Evolutionary conservation across 1,140 invertebrate species (phyloP).

Genomic region (Atta cephalotes): DNA sequence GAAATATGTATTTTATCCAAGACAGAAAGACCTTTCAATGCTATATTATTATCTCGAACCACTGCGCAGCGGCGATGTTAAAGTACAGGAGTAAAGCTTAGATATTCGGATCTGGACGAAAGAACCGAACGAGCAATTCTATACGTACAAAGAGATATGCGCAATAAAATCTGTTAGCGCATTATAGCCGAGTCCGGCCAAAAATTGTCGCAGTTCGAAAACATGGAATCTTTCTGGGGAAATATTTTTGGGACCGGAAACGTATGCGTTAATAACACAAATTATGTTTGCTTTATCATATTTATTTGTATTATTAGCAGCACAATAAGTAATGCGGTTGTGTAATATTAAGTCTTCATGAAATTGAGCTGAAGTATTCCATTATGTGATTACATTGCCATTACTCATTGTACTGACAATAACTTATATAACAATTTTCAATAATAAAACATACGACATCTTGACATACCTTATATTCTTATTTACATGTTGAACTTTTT

Average conservation of each 20-base stretch:
- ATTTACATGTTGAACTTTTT: constrained; percentile 10
- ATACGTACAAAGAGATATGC: constrained; percentile 56
- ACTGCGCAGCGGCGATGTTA: constrained; percentile 64
- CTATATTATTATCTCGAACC: constrained; percentile 13
- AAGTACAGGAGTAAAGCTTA: constrained; percentile 63
- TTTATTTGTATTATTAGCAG: constrained; percentile 67
- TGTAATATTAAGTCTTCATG: background rate
- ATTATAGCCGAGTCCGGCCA: constrained; percentile 55
- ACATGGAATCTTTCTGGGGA: background rate
- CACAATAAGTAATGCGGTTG: constrained; percentile 54
- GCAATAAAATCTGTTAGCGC: constrained; percentile 58
- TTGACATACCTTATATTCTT: constrained; percentile 27
- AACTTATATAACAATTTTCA: constrained; percentile 41
- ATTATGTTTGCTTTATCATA: constrained; percentile 46
- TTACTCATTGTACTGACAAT: constrained; percentile 60
- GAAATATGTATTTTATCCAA: background rate
- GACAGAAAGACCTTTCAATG: background rate
- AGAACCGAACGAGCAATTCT: constrained; percentile 67
- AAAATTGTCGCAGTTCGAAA: constrained; percentile 52
- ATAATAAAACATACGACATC: constrained; percentile 39
- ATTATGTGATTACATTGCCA: constrained; percentile 19
- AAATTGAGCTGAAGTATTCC: background rate
- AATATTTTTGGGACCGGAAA: constrained; percentile 19
- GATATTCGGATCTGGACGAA: constrained; percentile 67
- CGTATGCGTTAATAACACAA: constrained; percentile 40